A percentile compares a stretch with the other conserved stretches of the same genome.
These are phyloP conservation scores for Eulimnadia texana DNA, from an alignment of 1,140 invertebrate species.

Conservation along the genomic window DNA sequence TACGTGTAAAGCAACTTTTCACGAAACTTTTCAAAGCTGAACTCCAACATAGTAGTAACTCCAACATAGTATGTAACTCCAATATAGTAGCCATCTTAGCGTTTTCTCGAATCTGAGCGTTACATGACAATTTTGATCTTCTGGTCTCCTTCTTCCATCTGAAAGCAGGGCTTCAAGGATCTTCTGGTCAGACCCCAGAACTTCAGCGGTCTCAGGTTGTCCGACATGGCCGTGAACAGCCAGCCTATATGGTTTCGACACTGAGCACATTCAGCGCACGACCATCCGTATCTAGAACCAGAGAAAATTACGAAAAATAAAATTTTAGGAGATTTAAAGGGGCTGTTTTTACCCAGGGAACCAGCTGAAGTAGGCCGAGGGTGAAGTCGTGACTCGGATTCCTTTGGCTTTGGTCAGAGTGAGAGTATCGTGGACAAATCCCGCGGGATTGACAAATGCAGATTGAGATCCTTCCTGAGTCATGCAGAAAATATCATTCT, in stretches of 20 bases:
- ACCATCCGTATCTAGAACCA: conserved; percentile 56
- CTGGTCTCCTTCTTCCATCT: conserved; percentile 21
- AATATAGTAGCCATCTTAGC: no score
- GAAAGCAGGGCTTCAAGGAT: conserved; percentile 26
- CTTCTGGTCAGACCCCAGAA: conserved; percentile 56
- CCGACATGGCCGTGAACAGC: conserved; percentile 49
- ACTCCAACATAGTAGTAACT: no score
- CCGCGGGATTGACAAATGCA: conserved; percentile 65
- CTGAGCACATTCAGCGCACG: conserved; percentile 46
- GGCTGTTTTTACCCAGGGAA: conserved; percentile 54
- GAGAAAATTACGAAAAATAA: conserved; percentile 15
- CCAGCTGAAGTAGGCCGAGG: conserved; percentile 61
- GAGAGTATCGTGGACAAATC: conserved; percentile 64
- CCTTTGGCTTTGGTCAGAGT: conserved; percentile 50
- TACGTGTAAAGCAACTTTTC: no score
- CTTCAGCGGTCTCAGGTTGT: conserved; percentile 42
- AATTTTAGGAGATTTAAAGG: conserved; percentile 6
- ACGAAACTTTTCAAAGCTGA: no score
- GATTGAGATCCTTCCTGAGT: conserved; percentile 61
- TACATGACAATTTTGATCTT: no score
- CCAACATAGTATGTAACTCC: no score
- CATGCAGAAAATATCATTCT: conserved; percentile 62
- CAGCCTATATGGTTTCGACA: conserved; percentile 61
- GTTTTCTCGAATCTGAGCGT: no score
- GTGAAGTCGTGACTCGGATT: conserved; percentile 32